Conservation (phyloP, 2,888 invertebrate species). For the Nemoura dubitans region DNA sequence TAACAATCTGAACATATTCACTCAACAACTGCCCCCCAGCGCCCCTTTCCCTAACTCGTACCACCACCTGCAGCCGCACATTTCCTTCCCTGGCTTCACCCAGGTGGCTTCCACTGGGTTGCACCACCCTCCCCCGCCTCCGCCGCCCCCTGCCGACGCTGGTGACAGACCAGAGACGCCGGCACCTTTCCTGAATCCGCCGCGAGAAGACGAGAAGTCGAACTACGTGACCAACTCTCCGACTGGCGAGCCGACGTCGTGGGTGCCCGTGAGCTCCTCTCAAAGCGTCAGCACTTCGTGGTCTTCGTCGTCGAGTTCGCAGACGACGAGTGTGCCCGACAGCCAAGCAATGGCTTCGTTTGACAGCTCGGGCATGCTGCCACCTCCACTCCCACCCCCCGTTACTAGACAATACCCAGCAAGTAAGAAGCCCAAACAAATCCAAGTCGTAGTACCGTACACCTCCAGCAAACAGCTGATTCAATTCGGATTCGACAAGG, state of each 20-base stretch:
- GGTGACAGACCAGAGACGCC: conserved; percentile 38
- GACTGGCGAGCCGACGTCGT: neutral
- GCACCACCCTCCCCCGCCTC: conserved; percentile 41
- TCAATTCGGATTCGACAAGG: conserved; percentile 61
- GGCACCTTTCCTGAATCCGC: conserved; percentile 42
- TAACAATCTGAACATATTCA: conserved; percentile 43
- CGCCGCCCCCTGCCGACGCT: conserved; percentile 30
- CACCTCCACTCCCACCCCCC: conserved; percentile 48
- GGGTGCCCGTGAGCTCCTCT: conserved; percentile 23
- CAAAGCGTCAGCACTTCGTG: conserved; percentile 15
- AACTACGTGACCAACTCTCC: conserved; percentile 25
- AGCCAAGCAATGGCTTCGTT: conserved; percentile 46
- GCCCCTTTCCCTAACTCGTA: conserved; percentile 27
- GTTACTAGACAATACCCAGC: neutral
- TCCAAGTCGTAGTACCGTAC: conserved; percentile 85
- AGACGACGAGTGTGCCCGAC: conserved; percentile 42
- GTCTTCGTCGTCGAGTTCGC: neutral
- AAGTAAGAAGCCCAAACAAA: conserved; percentile 68
- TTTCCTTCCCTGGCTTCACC: conserved; percentile 42
- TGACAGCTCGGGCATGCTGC: conserved; percentile 48
- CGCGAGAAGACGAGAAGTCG: conserved; percentile 21
- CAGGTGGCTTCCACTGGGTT: conserved; percentile 34
- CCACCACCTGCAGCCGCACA: conserved; percentile 15
- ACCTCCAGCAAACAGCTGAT: conserved; percentile 69
- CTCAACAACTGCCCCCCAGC: conserved; percentile 33